phyloP scores from a whole-genome alignment of 2,113 vertebrate species.

The Clinocottus analis region DNA sequence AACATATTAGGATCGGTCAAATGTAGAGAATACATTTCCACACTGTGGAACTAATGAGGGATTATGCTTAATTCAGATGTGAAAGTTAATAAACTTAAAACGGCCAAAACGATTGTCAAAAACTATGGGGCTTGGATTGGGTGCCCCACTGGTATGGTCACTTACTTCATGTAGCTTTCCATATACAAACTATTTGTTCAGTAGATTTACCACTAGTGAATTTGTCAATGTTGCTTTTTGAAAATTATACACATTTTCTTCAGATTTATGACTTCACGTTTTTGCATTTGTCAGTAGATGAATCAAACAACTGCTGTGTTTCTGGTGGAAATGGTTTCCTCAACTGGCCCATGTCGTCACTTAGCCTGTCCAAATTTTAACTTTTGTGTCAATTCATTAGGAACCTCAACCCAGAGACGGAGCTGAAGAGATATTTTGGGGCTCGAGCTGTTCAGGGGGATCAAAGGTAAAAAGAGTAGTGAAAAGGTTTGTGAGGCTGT shows the following conservation, averaged over 20 bases:
- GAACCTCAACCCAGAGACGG: constrained; percentile 96
- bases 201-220: not conserved
- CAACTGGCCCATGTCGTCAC: not conserved
- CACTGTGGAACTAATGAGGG: no score
- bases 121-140: not conserved
- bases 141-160: not conserved
- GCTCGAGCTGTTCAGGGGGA: constrained; percentile 95
- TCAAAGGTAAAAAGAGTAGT: constrained; percentile 89
- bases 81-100: not conserved
- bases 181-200: not conserved
- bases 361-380: not conserved
- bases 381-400: constrained; percentile 70
- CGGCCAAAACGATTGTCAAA: not conserved
- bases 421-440: constrained; percentile 97
- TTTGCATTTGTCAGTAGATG: not conserved
- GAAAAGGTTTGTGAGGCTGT: not conserved
- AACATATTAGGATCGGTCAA: no score
- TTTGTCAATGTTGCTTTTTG: not conserved
- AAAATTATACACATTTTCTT: not conserved
- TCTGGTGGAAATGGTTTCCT: not conserved
- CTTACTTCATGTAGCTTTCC: not conserved
- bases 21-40: no score
- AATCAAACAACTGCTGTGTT: not conserved
- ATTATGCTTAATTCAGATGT: not conserved
- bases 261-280: not conserved